Base-by-base conservation (phyloP, 2,113 vertebrate genomes). In the Craseonycteris thonglongyai region DNA sequence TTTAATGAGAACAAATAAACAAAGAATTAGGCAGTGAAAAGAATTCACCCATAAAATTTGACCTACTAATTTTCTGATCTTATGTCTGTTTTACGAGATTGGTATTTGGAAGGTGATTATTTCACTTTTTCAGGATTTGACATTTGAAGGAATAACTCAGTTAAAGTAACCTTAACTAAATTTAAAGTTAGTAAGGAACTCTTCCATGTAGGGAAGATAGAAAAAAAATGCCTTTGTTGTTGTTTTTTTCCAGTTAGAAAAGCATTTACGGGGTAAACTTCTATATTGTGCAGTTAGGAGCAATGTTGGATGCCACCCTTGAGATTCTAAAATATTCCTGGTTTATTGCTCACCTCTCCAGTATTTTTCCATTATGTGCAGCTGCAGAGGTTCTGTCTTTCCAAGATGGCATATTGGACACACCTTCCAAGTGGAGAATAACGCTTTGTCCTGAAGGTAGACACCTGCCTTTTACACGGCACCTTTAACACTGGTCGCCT, bases 321-420 rank as follows among this genome's bases (percentile, higher is more conserved):
- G 59, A 33, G 51, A 63, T 74, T 78, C 74, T 94, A 51, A 83
- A 72, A 24, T 72, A 88, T 54, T 82, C 26, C 85, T 28, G 40
- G 30, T 63, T 87, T 83, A 66, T 83, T 81, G 51, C 71, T 63
- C 72, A 58, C n/a, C 47, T 56, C 68, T 47, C 18, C 49, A 72
- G 76, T 58, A 84, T 78, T 51, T 90, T 88, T 82, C 45, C 79
- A 42, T 81, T 47, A 61, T 51, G 16, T 84, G 58, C 61, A 66
- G 1, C 51, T 72, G n/a, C 28, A 78, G 58, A 71, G 69, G 24
- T 71, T 95, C 56, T 38, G 6, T 95, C 90, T 97, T 93, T n/a
- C 26, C 51, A 35, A 49, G 42, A 22, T 96, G 93, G 74, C 74
- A 88, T 38, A 58, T 45, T 83, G 88, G 69, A 89, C 63, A 90